These are phyloP conservation scores for Watsonalla binaria DNA, from an alignment of 2,888 invertebrate genomes.

Conservation along the genomic window DNA sequence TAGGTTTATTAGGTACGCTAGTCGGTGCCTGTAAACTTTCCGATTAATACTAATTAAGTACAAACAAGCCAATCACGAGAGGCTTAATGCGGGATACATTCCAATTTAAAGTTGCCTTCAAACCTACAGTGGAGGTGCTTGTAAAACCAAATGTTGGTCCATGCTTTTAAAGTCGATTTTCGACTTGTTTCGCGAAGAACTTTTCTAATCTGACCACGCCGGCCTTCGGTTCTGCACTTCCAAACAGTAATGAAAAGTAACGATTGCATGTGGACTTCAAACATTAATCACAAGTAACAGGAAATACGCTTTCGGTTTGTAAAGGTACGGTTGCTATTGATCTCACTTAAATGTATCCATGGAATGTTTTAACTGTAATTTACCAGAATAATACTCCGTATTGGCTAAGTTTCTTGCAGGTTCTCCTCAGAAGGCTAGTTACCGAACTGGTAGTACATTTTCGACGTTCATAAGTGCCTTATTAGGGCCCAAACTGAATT, in stretches of 20 bases:
- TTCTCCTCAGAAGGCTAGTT: no score
- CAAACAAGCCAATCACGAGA: conserved; percentile 75
- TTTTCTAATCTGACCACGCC: conserved; percentile 76
- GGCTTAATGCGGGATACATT: conserved; percentile 77
- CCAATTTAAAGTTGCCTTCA: conserved; percentile 77
- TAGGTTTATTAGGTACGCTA: conserved; percentile 10
- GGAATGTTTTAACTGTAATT: no score
- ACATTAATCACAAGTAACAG: conserved; percentile 69
- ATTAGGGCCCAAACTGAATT: no score
- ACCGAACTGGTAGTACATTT: no score
- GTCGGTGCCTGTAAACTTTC: conserved; percentile 47
- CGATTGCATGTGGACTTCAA: conserved; percentile 70
- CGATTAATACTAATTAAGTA: conserved; percentile 77
- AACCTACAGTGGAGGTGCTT: conserved; percentile 59
- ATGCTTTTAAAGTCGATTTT: conserved; percentile 76
- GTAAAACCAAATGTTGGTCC: conserved; percentile 74
- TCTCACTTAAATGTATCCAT: neutral
- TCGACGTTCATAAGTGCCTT: no score
- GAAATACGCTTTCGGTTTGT: neutral
- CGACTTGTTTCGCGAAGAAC: conserved; percentile 66
- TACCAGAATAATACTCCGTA: no score
- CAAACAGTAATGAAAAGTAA: conserved; percentile 77
- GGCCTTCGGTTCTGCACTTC: conserved; percentile 69
- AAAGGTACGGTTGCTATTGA: neutral
- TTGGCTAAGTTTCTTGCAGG: no score